These are phyloP conservation scores for Zoanthus sansibaricus DNA, from an alignment of 92 coral and sea anemone genomes.

Conservation along the genomic window DNA sequence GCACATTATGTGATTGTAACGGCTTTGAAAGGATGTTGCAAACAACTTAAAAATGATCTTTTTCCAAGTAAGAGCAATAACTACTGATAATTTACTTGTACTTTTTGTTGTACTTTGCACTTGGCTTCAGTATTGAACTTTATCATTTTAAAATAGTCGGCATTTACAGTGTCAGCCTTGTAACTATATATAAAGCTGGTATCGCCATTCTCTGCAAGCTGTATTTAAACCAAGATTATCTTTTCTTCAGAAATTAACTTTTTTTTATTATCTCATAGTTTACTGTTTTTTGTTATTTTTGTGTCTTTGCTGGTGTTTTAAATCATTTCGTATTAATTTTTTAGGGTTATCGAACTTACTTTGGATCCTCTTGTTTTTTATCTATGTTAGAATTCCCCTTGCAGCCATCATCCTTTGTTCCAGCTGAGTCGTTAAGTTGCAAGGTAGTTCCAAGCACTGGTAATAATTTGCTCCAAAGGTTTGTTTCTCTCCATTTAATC, in stretches of 20 bases:
- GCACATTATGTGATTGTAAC: conserved; percentile 76
- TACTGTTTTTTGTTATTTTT: too few species aligned
- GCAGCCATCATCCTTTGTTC: background rate
- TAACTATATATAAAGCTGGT: too few species aligned
- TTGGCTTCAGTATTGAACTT: background rate
- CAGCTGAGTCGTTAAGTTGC: background rate
- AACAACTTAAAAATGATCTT: conserved; percentile 56
- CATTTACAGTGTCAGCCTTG: background rate
- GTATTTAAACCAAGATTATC: too few species aligned
- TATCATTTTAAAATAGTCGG: background rate
- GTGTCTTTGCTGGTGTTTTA: background rate
- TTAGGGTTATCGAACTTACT: background rate
- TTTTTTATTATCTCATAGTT: too few species aligned
- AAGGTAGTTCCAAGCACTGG: conserved; percentile 2
- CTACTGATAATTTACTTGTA: background rate
- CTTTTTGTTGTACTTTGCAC: background rate
- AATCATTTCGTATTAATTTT: background rate
- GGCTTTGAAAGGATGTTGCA: conserved; percentile 77
- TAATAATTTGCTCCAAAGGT: conserved; percentile 17
- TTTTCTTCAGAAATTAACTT: too few species aligned
- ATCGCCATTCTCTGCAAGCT: too few species aligned
- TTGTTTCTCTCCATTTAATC: background rate
- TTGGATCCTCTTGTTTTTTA: background rate
- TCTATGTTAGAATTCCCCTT: background rate
- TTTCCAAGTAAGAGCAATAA: conserved; percentile 25